Conservation (phyloP, 1,140 invertebrate genomes). For the Stegodyphus dumicola region DNA sequence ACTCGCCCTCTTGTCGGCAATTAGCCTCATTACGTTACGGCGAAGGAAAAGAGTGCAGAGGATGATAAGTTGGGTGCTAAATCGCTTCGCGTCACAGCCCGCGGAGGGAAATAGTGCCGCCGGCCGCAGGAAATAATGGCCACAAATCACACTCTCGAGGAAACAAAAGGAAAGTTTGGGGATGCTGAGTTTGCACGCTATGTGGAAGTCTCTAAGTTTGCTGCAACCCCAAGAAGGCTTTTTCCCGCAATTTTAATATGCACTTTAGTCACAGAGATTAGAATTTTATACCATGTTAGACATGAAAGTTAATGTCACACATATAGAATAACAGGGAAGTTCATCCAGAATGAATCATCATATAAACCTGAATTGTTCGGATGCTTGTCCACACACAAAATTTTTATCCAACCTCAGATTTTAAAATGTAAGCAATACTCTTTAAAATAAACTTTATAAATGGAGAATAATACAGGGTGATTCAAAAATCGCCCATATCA, state of each 20-base stretch:
- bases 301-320: too few species aligned
- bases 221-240: not conserved
- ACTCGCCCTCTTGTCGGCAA: constrained; percentile 57
- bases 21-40: constrained; percentile 52
- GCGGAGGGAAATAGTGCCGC: constrained; percentile 54
- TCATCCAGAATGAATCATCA: too few species aligned
- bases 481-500: too few species aligned
- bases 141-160: constrained; percentile 56
- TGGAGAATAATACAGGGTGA: too few species aligned
- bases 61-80: constrained; percentile 61
- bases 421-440: too few species aligned
- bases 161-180: constrained; percentile 50
- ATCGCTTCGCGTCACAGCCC: constrained; percentile 51
- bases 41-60: constrained; percentile 39
- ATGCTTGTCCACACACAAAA: too few species aligned
- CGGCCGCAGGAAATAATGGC: constrained; percentile 58
- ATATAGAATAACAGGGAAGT: too few species aligned
- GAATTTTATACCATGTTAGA: too few species aligned
- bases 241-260: not conserved
- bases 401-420: too few species aligned
- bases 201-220: not conserved
- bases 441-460: too few species aligned
- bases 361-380: too few species aligned
- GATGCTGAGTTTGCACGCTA: constrained; percentile 39
- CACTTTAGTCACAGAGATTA: not conserved